A percentile compares a stretch with the other conserved stretches of the same genome.
These are phyloP conservation scores for Gallinago stenura DNA, from an alignment of 2,797 vertebrate species.

Conservation along the genomic window DNA sequence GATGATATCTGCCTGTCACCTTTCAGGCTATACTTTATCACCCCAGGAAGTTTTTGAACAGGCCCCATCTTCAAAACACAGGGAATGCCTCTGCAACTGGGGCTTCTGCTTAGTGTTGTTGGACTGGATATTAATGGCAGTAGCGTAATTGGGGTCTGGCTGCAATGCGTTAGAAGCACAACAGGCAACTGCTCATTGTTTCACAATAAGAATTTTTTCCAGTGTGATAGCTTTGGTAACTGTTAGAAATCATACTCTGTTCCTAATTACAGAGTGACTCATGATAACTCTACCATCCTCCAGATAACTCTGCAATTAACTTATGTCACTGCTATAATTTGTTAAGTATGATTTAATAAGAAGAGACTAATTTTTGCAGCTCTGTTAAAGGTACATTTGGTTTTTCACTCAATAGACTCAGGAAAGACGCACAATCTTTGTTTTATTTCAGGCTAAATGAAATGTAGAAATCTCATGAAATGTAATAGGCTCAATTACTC, in stretches of 20 bases:
- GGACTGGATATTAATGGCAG: not conserved
- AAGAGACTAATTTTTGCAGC: conserved; percentile 32
- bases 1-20: not conserved
- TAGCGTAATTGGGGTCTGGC: not conserved
- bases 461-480: not conserved
- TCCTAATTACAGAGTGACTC: conserved; percentile 44
- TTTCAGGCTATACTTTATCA: not conserved
- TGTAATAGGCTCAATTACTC: not conserved
- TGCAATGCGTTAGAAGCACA: fast-evolving
- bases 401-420: not conserved
- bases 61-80: not conserved
- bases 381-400: conserved; percentile 11
- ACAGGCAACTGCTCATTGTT: not conserved
- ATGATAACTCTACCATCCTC: conserved; percentile 25
- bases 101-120: not conserved
- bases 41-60: not conserved
- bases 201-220: not conserved
- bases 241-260: conserved; percentile 9
- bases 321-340: conserved; percentile 35
- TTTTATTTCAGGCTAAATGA: conserved; percentile 8
- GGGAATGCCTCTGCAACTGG: not conserved
- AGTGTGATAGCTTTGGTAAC: not conserved
- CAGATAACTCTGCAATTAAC: conserved; percentile 52
- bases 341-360: conserved; percentile 52
- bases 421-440: not conserved